phyloP scores from a whole-genome alignment of 2,797 vertebrate species.

The Dicrostonyx torquatus region DNA sequence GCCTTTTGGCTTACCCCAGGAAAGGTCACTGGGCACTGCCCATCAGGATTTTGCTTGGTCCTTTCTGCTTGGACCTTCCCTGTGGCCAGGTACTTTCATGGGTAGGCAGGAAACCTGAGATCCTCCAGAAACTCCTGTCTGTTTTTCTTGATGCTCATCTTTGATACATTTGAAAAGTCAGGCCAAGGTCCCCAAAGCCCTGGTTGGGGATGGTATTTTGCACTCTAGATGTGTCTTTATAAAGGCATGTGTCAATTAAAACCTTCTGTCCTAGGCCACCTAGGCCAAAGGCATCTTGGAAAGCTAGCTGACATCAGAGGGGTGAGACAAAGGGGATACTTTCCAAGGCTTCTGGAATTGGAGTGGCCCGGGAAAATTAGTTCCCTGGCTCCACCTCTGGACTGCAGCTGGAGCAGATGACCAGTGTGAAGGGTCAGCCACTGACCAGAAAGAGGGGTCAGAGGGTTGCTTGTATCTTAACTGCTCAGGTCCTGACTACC shows the following conservation, averaged over 20 bases:
- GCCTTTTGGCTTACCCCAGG: slow-evolving; percentile 34
- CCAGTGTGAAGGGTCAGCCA: slow-evolving; percentile 37
- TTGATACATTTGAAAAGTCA: slow-evolving; percentile 44
- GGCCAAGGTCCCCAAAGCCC: slow-evolving; percentile 1
- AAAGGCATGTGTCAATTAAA: slow-evolving; percentile 27
- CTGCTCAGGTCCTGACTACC: neutral
- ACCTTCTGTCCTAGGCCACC: neutral
- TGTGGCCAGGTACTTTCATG: neutral
- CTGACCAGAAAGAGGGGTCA: slow-evolving; percentile 50
- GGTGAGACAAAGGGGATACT: neutral
- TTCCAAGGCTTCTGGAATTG: slow-evolving; percentile 2
- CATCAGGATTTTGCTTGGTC: neutral
- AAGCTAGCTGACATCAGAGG: neutral
- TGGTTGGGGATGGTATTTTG: slow-evolving; percentile 53
- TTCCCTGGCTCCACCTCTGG: slow-evolving; percentile 54
- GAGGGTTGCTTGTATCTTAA: slow-evolving; percentile 4
- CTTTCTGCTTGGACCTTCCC: neutral
- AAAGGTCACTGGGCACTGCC: neutral
- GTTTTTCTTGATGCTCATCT: slow-evolving; percentile 40
- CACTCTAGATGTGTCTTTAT: slow-evolving; percentile 43
- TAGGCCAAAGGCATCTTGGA: neutral
- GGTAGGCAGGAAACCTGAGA: slow-evolving; percentile 8
- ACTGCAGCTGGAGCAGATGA: slow-evolving; percentile 48
- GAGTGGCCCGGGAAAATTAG: neutral
- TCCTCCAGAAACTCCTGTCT: neutral